These are phyloP conservation scores for Empidonax alnorum DNA, from an alignment of 2,113 vertebrate genomes.

Conservation along the genomic window DNA sequence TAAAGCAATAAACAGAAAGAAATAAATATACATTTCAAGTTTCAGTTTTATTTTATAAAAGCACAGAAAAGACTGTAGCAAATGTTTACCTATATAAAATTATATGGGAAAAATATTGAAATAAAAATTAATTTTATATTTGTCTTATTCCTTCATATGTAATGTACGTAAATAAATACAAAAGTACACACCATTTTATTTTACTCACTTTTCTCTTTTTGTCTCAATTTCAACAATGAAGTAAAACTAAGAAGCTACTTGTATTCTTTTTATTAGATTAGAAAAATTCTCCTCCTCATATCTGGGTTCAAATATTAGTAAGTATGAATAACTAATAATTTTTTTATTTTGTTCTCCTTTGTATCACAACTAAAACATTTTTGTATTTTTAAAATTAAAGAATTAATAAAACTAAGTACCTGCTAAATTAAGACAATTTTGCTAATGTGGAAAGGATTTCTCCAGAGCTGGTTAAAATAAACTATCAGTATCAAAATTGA, in stretches of 20 bases:
- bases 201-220: neutral
- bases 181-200: neutral
- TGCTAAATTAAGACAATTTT: neutral
- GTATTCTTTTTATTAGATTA: neutral
- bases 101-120: neutral
- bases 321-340: neutral
- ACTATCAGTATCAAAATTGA: neutral
- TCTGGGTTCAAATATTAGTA: neutral
- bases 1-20: neutral
- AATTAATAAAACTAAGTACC: neutral
- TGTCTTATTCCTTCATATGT: neutral
- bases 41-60: neutral
- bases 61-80: neutral
- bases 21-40: neutral
- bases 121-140: neutral
- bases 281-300: neutral
- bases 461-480: neutral
- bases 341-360: neutral
- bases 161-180: neutral
- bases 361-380: neutral
- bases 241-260: neutral
- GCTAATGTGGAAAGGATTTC: neutral
- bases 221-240: neutral
- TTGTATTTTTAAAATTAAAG: neutral
- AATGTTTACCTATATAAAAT: neutral